phyloP scores from a whole-genome alignment of 2,888 invertebrate genomes.

The Acleris literana region DNA sequence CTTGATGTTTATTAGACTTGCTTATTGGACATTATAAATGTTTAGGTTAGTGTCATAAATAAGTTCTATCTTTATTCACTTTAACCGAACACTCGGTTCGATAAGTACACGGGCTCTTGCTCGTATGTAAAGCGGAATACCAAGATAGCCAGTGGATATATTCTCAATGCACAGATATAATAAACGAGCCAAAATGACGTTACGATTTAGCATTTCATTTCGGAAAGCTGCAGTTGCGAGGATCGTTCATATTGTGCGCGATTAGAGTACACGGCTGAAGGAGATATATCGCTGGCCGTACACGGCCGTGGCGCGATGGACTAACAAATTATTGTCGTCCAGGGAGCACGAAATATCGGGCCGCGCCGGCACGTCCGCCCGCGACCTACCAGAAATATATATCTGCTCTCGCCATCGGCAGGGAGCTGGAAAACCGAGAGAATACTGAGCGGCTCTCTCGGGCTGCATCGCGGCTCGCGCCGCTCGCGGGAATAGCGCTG shows the following conservation, averaged over 20 bases:
- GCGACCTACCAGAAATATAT: conserved; percentile 64
- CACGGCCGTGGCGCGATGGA: conserved; percentile 67
- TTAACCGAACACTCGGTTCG: too few relatives aligned
- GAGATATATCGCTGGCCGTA: conserved; percentile 69
- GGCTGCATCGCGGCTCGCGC: conserved; percentile 10
- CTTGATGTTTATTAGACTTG: too few relatives aligned
- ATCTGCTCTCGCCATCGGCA: conserved; percentile 53
- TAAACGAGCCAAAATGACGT: not conserved
- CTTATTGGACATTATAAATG: too few relatives aligned
- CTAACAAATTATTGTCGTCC: conserved; percentile 79
- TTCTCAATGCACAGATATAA: too few relatives aligned
- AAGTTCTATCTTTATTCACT: too few relatives aligned
- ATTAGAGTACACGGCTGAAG: conserved; percentile 65
- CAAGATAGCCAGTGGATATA: too few relatives aligned
- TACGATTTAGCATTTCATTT: conserved; percentile 38
- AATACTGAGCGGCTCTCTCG: conserved; percentile 42
- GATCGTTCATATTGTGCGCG: conserved; percentile 59
- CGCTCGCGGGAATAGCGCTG: conserved; percentile 14
- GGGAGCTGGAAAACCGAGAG: conserved; percentile 44
- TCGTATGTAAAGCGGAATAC: too few relatives aligned
- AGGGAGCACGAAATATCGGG: conserved; percentile 75
- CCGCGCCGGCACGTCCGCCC: conserved; percentile 57
- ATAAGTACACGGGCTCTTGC: too few relatives aligned
- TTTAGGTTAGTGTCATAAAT: too few relatives aligned
- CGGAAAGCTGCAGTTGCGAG: conserved; percentile 50